These are phyloP conservation scores for Pseudomugil gertrudae DNA, from an alignment of 2,797 vertebrate species.

Conservation along the genomic window DNA sequence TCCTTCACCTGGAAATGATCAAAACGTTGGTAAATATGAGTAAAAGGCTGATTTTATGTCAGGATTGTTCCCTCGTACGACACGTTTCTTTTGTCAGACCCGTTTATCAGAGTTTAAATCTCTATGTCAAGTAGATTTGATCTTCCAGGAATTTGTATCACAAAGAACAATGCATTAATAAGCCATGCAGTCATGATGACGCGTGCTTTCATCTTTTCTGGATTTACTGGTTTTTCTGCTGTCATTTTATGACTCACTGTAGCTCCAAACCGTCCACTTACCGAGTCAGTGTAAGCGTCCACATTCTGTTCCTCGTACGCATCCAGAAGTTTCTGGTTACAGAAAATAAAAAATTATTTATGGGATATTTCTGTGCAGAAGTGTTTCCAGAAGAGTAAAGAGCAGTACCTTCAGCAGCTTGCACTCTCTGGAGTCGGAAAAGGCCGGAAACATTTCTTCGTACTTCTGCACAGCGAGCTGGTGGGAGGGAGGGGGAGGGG, in stretches of 20 bases:
- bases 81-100: too few relatives aligned
- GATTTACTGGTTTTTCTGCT: background rate
- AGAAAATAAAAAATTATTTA: too few relatives aligned
- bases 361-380: too few relatives aligned
- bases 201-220: too few relatives aligned
- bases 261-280: slow-evolving; percentile 81
- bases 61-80: too few relatives aligned
- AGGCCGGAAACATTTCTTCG: slow-evolving; percentile 91
- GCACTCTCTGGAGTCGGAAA: slow-evolving; percentile 83
- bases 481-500: background rate
- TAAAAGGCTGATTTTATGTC: background rate
- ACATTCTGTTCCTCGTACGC: slow-evolving; percentile 92
- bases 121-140: too few relatives aligned
- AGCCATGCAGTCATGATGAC: too few relatives aligned
- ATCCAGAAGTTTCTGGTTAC: slow-evolving; percentile 88
- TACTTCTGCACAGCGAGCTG: slow-evolving; percentile 84
- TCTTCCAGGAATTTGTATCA: too few relatives aligned
- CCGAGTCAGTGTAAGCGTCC: slow-evolving; percentile 90
- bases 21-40: background rate
- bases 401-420: slow-evolving; percentile 86
- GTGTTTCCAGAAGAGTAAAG: background rate
- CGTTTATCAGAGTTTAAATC: too few relatives aligned
- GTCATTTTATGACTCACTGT: background rate
- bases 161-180: too few relatives aligned
- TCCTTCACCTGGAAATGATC: slow-evolving; percentile 80